Conservation (phyloP, 1,140 invertebrate genomes). For the Lycorma delicatula region DNA sequence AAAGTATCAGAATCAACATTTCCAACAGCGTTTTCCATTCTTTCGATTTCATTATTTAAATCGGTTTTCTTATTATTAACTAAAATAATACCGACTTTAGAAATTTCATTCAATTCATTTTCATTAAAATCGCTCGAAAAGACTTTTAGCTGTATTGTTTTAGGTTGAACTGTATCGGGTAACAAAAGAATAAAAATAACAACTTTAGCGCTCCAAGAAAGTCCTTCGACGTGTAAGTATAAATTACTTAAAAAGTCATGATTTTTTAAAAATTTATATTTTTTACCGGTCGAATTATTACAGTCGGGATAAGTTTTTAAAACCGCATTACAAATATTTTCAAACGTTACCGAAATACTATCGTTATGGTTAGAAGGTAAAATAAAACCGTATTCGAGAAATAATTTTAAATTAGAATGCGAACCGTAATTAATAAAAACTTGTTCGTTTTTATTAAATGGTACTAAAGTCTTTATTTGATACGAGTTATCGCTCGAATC, state of each 20-base stretch:
- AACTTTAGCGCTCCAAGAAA: slow-evolving; percentile 45
- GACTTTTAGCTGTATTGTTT: slow-evolving; percentile 34
- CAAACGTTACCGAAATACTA: slow-evolving; percentile 18
- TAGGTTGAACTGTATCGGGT: slow-evolving; percentile 20
- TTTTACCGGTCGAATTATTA: slow-evolving; percentile 33
- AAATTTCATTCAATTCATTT: slow-evolving; percentile 26
- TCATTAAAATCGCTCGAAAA: slow-evolving; percentile 32
- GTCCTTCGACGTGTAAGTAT: slow-evolving; percentile 43
- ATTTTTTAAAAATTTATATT: slow-evolving; percentile 43
- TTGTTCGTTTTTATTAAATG: slow-evolving; percentile 27
- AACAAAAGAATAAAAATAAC: slow-evolving; percentile 36
- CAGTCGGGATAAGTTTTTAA: slow-evolving; percentile 19
- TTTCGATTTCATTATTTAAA: slow-evolving; percentile 22
- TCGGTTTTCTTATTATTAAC: slow-evolving; percentile 30
- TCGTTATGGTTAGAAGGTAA: slow-evolving; percentile 28
- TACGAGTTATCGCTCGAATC: slow-evolving; percentile 23
- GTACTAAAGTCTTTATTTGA: slow-evolving; percentile 24
- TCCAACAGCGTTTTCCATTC: slow-evolving; percentile 25
- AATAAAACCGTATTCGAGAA: slow-evolving; percentile 32
- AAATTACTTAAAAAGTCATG: slow-evolving; percentile 43
- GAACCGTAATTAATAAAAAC: slow-evolving; percentile 33
- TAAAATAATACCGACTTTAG: slow-evolving; percentile 27
- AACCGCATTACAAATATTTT: slow-evolving; percentile 20
- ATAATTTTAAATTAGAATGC: slow-evolving; percentile 30
- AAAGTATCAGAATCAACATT: slow-evolving; percentile 17